Evolutionary conservation across 2,113 vertebrate genomes (phyloP), one percentile per base, ranked within the genome.

Genomic region (Erythrolamprus reginae): DNA sequence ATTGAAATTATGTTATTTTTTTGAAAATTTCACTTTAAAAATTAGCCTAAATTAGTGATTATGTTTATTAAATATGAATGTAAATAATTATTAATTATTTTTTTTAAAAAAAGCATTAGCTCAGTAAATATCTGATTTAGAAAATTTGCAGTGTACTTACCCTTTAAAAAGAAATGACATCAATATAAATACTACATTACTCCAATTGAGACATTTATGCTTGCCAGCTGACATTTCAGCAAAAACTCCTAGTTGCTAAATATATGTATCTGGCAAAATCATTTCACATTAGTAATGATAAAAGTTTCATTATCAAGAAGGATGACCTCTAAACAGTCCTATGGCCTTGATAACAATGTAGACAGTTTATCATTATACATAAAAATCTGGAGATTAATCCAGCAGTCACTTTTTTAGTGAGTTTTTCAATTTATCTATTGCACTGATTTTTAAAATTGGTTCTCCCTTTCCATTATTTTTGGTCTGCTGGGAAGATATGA

Each of bases 161-260:
- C 26, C n/a, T 77, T 70, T n/a, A 24, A 85, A 50, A 26, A 15
- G 5, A 90, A 84, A 61, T 56, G 45, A 8, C 26, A 90, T 61
- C 85, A 65, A 65, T 47, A 85, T 45, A 42, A 84, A 84, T 65
- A 61, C 38, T 50, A 48, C 7, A 65, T 21, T 33, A 85, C 21
- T 10, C 51, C 82, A 38, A 17, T 85, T 85, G 12, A 33, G 82
- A 45, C 45, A 61, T 38, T 89, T 28, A 92, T 93, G 92, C 92
- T 92, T 93, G 91, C 55, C 87, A 89, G 82, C 0, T 92, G 91
- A 88, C 58, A 89, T 51, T 77, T 84, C 2, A 90, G 93, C 1
- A 61, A 88, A 87, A 92, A 84, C 88, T 94, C 87, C 92, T 95
- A 93, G 5, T 50, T 86, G 82, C 55, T 86, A 89, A 93, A 52